Percentiles rank a stretch among this genome's conserved stretches.
Conservation (phyloP, 2,113 vertebrate species). For the Nothoprocta pentlandii region DNA sequence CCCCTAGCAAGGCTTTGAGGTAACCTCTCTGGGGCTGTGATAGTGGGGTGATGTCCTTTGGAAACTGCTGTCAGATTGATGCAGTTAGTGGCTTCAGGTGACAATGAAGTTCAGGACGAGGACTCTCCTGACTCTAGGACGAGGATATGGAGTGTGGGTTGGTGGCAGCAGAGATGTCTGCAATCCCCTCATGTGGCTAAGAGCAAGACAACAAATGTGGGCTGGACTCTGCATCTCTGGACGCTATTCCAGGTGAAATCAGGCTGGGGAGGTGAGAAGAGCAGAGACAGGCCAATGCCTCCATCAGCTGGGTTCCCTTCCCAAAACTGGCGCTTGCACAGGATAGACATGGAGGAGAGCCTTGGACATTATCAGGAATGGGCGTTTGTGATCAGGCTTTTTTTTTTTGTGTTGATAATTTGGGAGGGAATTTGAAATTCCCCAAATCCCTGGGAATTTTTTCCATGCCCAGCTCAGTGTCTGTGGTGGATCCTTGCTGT, state of each 20-base stretch:
- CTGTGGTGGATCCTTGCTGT: background rate
- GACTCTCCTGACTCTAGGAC: too few relatives aligned
- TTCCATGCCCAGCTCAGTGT: background rate
- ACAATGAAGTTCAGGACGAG: too few relatives aligned
- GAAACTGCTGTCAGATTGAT: background rate
- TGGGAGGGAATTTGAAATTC: background rate
- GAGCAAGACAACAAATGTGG: accelerated
- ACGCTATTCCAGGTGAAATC: background rate
- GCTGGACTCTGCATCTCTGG: background rate
- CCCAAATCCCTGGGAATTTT: background rate
- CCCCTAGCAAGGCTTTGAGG: background rate
- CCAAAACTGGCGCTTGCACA: accelerated
- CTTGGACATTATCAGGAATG: accelerated
- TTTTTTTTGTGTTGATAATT: background rate
- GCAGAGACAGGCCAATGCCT: background rate
- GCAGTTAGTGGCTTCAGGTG: background rate
- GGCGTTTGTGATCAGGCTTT: background rate
- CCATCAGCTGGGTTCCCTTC: background rate
- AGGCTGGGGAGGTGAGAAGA: accelerated
- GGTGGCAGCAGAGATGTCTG: background rate
- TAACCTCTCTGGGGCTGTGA: accelerated
- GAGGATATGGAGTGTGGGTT: background rate
- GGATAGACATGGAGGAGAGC: background rate
- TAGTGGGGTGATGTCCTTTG: background rate
- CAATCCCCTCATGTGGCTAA: accelerated